Evolutionary conservation across 2,888 invertebrate species (phyloP).

Genomic region (Mesodorylaimus sp.): DNA sequence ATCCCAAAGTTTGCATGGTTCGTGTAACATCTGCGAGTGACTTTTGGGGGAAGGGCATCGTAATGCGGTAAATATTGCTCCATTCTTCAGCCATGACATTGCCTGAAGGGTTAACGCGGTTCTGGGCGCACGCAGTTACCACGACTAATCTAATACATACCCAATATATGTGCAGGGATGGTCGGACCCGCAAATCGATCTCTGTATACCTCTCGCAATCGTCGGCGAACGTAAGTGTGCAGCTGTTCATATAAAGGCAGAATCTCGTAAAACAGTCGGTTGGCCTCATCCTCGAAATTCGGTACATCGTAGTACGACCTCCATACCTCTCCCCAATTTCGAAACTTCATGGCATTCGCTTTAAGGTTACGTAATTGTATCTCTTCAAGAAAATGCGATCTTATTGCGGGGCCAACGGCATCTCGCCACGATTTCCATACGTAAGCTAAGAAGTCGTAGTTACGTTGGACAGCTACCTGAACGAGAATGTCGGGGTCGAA

Average conservation of each 20-base stretch:
- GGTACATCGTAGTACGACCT: neutral
- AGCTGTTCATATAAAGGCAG: constrained; percentile 15
- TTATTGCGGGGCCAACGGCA: too few species aligned
- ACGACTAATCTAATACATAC: too few species aligned
- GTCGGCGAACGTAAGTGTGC: constrained; percentile 16
- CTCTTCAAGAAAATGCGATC: too few species aligned
- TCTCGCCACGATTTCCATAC: constrained; percentile 31
- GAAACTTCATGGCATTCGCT: constrained; percentile 19
- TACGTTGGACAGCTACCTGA: neutral
- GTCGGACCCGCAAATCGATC: constrained; percentile 3
- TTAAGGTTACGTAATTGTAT: too few species aligned
- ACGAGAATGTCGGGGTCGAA: neutral
- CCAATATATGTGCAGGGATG: constrained; percentile 15
- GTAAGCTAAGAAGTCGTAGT: constrained; percentile 22
- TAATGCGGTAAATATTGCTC: constrained; percentile 18
- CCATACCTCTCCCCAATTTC: constrained; percentile 13
- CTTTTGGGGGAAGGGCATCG: constrained; percentile 20
- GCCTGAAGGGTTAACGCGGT: too few species aligned
- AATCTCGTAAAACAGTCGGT: neutral
- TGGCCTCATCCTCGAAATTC: neutral
- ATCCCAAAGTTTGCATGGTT: constrained; percentile 7
- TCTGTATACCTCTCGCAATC: constrained; percentile 10
- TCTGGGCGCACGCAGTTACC: too few species aligned
- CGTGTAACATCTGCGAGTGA: constrained; percentile 19
- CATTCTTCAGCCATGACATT: constrained; percentile 28